Evolutionary conservation across 2,888 invertebrate genomes (phyloP), one percentile per base, ranked within the genome.

Genomic region (Lysandra coridon): DNA sequence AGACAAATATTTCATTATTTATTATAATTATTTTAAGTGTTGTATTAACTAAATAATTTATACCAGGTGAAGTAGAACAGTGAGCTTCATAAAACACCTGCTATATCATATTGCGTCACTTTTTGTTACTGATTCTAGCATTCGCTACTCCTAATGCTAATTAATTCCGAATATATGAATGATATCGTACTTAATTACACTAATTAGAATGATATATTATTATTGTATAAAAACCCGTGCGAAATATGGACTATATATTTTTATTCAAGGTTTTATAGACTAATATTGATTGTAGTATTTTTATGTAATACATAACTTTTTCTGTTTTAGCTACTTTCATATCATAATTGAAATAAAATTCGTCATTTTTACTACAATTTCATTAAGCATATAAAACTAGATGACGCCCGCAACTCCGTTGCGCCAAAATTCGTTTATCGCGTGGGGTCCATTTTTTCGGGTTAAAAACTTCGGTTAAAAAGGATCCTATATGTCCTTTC

Each of bases 141-240:
- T 69, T 69, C 14, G 69, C 69, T 33, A 69, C 69, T 69, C 14
- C 69, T 69, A 37, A 69, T 69, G 33, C 33, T 69, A 69, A 69
- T 69, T 17, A 69, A 69, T 37, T 33, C 69, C 33, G 69, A 69
- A 69, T 33, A 37, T 33, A 69, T 69, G 69, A 37, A 69, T 69
- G 33, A 69, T 69, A 69, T 69, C 37, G 33, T 33, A 69, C 14
- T 37, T 33, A 33, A 69, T 69, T 69, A 69, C 69, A 33, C 37
- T 69, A 69, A 37, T 69, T 69, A 69, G 4, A 69, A 69, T 69
- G 17, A 69, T 69, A 14, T 37, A 37, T 33, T 69, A 69, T 69
- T 12, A 69, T 33, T 12, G 64, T 69, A 69, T 33, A 69, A 69
- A 69, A 69, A 33, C 12, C 14, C 33, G 17, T 33, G 69, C 12